phyloP scores from a whole-genome alignment of 2,113 vertebrate species.

The Anarhynchus alexandrinus region DNA sequence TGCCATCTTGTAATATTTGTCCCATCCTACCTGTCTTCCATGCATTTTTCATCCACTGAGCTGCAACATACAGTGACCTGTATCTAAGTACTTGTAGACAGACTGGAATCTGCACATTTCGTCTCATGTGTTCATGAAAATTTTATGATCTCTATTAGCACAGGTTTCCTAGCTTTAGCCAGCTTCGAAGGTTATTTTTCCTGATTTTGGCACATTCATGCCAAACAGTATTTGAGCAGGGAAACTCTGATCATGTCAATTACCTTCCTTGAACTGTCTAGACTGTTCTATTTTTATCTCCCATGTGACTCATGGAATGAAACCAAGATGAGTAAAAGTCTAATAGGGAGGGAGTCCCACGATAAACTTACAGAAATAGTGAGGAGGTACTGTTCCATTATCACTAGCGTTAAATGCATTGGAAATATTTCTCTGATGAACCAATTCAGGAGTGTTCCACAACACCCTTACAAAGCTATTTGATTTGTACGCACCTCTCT shows the following conservation, averaged over 20 bases:
- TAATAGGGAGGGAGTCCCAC: not conserved
- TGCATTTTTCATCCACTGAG: not conserved
- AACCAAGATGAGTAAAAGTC: not conserved
- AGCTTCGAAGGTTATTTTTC: not conserved
- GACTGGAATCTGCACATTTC: not conserved
- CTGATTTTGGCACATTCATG: not conserved
- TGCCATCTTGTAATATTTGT: not conserved
- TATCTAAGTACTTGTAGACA: not conserved
- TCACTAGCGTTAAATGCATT: not conserved
- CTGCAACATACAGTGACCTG: not conserved
- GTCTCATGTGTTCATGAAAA: not conserved
- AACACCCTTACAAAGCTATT: not conserved
- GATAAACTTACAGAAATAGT: not conserved
- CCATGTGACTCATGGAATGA: not conserved
- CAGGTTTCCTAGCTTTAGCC: not conserved
- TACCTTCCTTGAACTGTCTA: not conserved
- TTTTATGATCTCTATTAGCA: not conserved
- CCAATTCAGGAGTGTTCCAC: rapidly evolving
- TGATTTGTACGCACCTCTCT: not conserved
- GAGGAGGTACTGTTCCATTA: not conserved
- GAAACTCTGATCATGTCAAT: not conserved
- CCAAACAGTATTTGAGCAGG: not conserved
- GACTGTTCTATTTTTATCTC: not conserved
- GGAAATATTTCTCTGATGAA: not conserved
- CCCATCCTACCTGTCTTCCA: not conserved